Evolutionary conservation across 2,888 invertebrate genomes (phyloP).

Genomic region (Panopea generosa): DNA sequence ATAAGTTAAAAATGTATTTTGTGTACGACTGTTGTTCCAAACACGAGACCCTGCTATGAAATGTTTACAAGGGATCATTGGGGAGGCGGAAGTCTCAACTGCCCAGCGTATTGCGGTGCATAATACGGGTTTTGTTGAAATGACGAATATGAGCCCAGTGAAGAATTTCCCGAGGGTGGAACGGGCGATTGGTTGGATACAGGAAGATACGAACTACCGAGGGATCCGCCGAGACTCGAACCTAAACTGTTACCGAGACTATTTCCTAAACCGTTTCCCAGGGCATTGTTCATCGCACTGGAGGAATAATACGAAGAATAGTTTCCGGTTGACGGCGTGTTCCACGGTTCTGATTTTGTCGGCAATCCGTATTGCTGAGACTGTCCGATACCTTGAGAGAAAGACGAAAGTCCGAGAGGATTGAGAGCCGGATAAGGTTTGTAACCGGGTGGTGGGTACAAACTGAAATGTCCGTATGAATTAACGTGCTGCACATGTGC

Average conservation of each 20-base stretch:
- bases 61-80: no score
- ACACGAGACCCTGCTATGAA: no score
- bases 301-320: conserved; percentile 68
- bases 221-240: conserved; percentile 45
- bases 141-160: conserved; percentile 63
- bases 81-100: conserved; percentile 39
- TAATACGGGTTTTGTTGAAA: conserved; percentile 68
- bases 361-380: conserved; percentile 72
- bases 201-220: conserved; percentile 64
- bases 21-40: no score
- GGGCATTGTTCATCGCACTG: conserved; percentile 56
- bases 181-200: conserved; percentile 61
- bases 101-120: conserved; percentile 64
- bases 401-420: conserved; percentile 66
- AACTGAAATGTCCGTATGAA: conserved; percentile 77
- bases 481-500: conserved; percentile 75
- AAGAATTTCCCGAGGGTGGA: conserved; percentile 54
- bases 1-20: no score
- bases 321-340: conserved; percentile 47
- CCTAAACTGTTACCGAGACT: conserved; percentile 52
- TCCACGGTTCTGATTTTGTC: conserved; percentile 70
- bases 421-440: conserved; percentile 75
- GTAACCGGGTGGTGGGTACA: conserved; percentile 74
- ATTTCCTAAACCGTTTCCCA: conserved; percentile 44
- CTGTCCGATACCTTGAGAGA: conserved; percentile 72